Base-by-base conservation (phyloP, 2,797 vertebrate genomes). In the Malacoctenus gilli region DNA sequence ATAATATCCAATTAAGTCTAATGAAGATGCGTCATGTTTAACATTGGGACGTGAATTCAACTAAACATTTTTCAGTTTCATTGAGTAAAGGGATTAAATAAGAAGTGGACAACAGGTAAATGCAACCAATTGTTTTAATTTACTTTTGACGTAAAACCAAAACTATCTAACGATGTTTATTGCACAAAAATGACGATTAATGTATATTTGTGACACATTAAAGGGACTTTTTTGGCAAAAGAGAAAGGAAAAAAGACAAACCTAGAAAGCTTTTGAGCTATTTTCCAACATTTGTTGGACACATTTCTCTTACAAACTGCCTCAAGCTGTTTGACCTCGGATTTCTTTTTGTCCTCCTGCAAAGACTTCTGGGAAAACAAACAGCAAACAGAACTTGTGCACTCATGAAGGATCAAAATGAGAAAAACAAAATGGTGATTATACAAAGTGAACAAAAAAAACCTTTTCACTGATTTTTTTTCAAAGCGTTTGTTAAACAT, bases 191-290 rank as follows among this genome's bases (percentile, higher is more conserved):
- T n/a, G n/a, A n/a, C n/a, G n/a, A n/a, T n/a, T n/a, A n/a, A n/a
- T n/a, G n/a, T n/a, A n/a, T n/a, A n/a, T n/a, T n/a, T n/a, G n/a
- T n/a, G n/a, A n/a, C n/a, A n/a, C n/a, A n/a, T n/a, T n/a, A 78
- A 82, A 83, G 68, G 62, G 67, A 71, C 68, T n/a, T n/a, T n/a
- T n/a, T n/a, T n/a, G 25, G 25, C 25, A 28, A 28, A 28, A 28
- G 5, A 28, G 5, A 28, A 28, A 6, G 6, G 5, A 25, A 25
- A 25, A 25, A 25, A 25, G 8, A 57, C 60, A 66, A 75, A 61
- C 43, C n/a, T 42, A 57, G 58, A 66, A 75, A 61, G 47, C n/a
- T 42, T 59, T 51, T 78, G n/a, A n/a, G n/a, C n/a, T 63, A n/a
- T 47, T 35, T 28, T 38, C 42, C 47, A 57, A 67, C 37, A 35